Base-by-base conservation (phyloP, 1,140 invertebrate species). In the Rhizoglyphus robini region DNA sequence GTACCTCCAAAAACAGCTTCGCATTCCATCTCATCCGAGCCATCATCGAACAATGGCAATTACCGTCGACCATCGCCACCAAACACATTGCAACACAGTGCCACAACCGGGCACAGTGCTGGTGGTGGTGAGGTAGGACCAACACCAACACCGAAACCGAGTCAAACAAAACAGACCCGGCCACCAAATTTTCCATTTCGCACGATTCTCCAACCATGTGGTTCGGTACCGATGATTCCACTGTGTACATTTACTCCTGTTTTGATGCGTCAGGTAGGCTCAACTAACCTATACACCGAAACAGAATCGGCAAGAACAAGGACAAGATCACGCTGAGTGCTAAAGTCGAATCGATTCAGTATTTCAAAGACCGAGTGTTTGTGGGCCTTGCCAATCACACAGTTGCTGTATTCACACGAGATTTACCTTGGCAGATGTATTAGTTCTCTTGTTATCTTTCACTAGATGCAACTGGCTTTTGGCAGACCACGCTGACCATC, bases 271-370 rank as follows among this genome's bases (percentile, higher is more conserved):
- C 8, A 8, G 36, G 36, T 41, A 41, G 8, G 51, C n/a, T 54
- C 20, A 27, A 31, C 3, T 31, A 48, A 57, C 61, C 61, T 74
- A 77, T 97, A 67, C 89, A 92, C 73, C 88, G 97, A n/a, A 96
- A 95, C 77, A 93, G 93, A 68, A 91, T 92, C 34, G 95, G 93
- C 76, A 94, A 92, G 74, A 93, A 93, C 74, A 91, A 93, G 75
- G 81, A 90, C 47, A 90, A 92, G 75, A 82, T 96, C 71, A 88
- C 94, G 73, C 88, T 92, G 74, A 83, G 83, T 30, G 85, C 88
- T 64, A 83, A 88, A 66, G 86, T 96, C 25, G 83, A 89, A 75
- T 88, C 74, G n/a, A 60, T 60, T 29, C 20, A 34, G 27, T 60
- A 60, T 27, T 60, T 60, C 25, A n/a, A 27, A 18, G 58, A 41